These are phyloP conservation scores for Aphelenchoides besseyi DNA, from an alignment of 1,140 invertebrate species.

Conservation along the genomic window DNA sequence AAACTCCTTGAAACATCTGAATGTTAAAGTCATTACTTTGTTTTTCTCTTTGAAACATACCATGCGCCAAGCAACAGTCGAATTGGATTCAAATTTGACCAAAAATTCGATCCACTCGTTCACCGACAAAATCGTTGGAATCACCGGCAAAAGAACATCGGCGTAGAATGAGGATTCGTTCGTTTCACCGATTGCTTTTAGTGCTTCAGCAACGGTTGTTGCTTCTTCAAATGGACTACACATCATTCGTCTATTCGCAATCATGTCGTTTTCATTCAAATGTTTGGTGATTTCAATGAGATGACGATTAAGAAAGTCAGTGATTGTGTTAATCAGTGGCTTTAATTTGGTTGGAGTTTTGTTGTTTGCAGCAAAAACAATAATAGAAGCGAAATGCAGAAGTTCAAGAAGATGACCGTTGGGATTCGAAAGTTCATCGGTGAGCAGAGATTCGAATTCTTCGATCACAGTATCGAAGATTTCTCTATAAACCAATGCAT, in stretches of 20 bases:
- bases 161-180: background rate
- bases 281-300: background rate
- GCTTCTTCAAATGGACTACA: conserved; percentile 1
- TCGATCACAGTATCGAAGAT: background rate
- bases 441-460: background rate
- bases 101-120: background rate
- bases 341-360: background rate
- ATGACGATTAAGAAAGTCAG: background rate
- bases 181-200: background rate
- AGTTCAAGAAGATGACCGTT: background rate
- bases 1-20: conserved; percentile 4
- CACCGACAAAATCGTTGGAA: background rate
- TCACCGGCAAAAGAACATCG: background rate
- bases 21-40: background rate
- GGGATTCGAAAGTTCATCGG: background rate
- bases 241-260: background rate
- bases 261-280: background rate
- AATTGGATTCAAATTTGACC: background rate
- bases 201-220: background rate
- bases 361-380: background rate
- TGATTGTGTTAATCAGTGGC: background rate
- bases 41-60: background rate
- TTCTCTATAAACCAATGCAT: background rate
- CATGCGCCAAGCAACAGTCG: background rate
- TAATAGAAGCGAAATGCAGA: background rate